phyloP scores from a whole-genome alignment of 2,113 vertebrate genomes.

The Sclerurus mexicanus region DNA sequence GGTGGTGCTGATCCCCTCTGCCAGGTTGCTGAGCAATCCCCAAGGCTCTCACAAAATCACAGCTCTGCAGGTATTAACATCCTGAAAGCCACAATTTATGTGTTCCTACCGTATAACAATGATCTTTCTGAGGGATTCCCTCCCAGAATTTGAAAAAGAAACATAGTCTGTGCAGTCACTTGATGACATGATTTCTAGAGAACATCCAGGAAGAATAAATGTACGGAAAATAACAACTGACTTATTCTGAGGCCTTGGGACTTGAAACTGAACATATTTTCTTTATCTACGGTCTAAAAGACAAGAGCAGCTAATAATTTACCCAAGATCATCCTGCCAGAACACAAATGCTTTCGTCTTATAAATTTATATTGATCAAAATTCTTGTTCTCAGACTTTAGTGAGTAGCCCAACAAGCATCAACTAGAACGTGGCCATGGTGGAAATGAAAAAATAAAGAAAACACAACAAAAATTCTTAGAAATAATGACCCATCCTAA shows the following conservation, averaged over 20 bases:
- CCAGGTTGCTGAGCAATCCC: neutral
- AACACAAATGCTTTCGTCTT: neutral
- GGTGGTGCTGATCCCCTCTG: neutral
- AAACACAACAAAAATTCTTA: neutral
- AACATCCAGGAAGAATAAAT: neutral
- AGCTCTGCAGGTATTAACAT: neutral
- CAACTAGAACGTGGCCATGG: neutral
- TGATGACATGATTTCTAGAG: neutral
- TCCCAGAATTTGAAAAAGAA: neutral
- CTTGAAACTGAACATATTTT: neutral
- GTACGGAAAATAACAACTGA: neutral
- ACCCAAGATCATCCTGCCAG: neutral
- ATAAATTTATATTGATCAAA: neutral
- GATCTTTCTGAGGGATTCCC: neutral
- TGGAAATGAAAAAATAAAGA: neutral
- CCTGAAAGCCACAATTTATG: neutral
- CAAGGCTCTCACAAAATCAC: neutral
- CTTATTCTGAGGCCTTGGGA: neutral
- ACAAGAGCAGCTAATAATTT: neutral
- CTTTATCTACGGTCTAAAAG: neutral
- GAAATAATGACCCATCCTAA: neutral
- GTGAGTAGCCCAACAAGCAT: neutral
- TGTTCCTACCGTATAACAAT: neutral
- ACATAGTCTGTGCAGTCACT: neutral
- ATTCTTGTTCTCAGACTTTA: neutral